Evolutionary conservation across 1,140 invertebrate genomes (phyloP).

Genomic region (Diorhabda carinulata): DNA sequence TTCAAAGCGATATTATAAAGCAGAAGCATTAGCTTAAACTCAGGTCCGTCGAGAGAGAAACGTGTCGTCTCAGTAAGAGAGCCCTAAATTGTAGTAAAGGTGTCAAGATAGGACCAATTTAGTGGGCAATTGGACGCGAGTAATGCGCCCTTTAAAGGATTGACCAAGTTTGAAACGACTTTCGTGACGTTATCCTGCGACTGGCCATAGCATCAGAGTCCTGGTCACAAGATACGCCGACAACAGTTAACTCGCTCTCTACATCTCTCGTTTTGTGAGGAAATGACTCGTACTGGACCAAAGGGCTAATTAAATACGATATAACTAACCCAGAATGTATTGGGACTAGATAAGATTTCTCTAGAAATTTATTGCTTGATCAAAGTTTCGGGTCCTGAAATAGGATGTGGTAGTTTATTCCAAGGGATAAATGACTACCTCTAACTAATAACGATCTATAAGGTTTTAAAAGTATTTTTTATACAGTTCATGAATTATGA

Average conservation of each 20-base stretch:
- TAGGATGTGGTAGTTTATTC: background rate
- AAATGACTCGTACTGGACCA: slow-evolving; percentile 20
- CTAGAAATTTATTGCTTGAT: slow-evolving; percentile 13
- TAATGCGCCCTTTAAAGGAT: slow-evolving; percentile 48
- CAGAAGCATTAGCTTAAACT: slow-evolving; percentile 21
- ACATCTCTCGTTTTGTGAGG: slow-evolving; percentile 24
- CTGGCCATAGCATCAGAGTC: slow-evolving; percentile 40
- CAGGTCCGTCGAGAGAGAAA: slow-evolving; percentile 13
- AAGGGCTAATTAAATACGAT: slow-evolving; percentile 34
- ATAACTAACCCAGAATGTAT: slow-evolving; percentile 20
- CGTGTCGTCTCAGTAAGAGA: slow-evolving; percentile 30
- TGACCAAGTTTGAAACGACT: slow-evolving; percentile 42
- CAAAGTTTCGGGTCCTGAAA: slow-evolving; percentile 7
- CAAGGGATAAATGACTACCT: background rate
- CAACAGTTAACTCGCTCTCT: slow-evolving; percentile 12
- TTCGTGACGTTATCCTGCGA: slow-evolving; percentile 43
- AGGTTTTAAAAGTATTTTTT: no score
- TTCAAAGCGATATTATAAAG: slow-evolving; percentile 17
- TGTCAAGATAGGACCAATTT: slow-evolving; percentile 49
- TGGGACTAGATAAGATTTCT: slow-evolving; percentile 15
- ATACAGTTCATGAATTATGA: no score
- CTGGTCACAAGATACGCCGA: slow-evolving; percentile 17
- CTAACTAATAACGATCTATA: background rate
- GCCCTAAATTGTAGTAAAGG: slow-evolving; percentile 42
- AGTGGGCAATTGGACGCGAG: slow-evolving; percentile 47